Base-by-base conservation (phyloP, 2,113 vertebrate species). In the Reinhardtius hippoglossoides region DNA sequence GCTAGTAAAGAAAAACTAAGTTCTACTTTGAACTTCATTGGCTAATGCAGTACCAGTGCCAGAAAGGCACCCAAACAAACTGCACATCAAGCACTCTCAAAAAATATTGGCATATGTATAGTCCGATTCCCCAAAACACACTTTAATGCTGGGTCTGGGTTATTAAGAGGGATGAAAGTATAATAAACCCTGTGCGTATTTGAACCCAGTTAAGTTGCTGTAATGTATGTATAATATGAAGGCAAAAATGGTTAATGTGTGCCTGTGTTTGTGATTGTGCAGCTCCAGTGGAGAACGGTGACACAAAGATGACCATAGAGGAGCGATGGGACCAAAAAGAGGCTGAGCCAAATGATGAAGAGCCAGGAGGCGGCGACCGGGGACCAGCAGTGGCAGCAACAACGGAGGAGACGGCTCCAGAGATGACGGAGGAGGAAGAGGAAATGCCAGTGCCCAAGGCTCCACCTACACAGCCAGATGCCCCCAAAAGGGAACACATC, bases 301-400 rank as follows among this genome's bases (percentile, higher is more conserved):
- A 98, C 82, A 91, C 96, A 58, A 96, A 97, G 80, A 94, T 96
- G 88, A 86, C 72, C 1, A 42, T 80, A 78, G 91, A 93, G 87
- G 97, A 98, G 87, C 97, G 96, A 0, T 98, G 97, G 98, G 98
- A 99, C 78, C 96, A 97, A 89, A 99, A 99, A 95, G 97, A 96
- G 83, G 95, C 94, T 42, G 96, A 97, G 83, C 89, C 95, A n/a
- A 94, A 92, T 35, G 95, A 97, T 92, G 96, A 96, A 78, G 97
- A 98, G 87, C 90, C 95, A 40, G 94, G 93, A 87, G 96, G 97
- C 67, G 92, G 94, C 14, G 95, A 96, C 24, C 92, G 91, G 1
- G 94, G 94, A 0, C 93, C 85, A 64, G 89, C 27, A 93, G 92
- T 67, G 74, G 83, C 74, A 82, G 92, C 70, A 7, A 94, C 95